Conservation (phyloP, 2,113 vertebrate species). For the Lycocorax pyrrhopterus region DNA sequence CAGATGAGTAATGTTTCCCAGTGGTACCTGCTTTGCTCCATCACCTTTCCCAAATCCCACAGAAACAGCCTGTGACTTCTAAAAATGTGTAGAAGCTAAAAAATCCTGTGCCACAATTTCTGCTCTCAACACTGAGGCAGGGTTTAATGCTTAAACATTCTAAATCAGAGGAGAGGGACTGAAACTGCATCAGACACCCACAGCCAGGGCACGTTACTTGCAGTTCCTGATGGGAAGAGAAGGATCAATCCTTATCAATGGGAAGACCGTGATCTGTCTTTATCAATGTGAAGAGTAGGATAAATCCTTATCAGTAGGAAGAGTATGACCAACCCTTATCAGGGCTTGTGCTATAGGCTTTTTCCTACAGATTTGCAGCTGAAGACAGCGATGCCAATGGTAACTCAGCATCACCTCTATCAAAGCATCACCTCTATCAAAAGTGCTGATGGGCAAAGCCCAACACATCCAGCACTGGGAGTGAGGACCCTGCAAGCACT, state of each 20-base stretch:
- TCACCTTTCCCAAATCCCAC: not conserved
- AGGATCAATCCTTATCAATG: not conserved
- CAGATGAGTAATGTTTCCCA: not conserved
- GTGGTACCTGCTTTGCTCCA: not conserved
- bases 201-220: rapidly evolving
- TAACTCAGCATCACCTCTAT: not conserved
- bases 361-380: not conserved
- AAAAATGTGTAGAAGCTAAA: not conserved
- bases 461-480: not conserved
- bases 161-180: not conserved
- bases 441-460: not conserved
- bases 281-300: not conserved
- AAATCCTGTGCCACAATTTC: not conserved
- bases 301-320: not conserved
- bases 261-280: not conserved
- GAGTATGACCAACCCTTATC: not conserved
- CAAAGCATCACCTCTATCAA: not conserved
- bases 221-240: not conserved
- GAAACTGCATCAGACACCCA: not conserved
- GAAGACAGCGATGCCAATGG: rapidly evolving
- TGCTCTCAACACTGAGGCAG: not conserved
- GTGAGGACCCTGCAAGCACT: not conserved
- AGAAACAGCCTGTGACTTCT: not conserved
- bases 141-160: not conserved
- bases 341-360: not conserved